Evolutionary conservation across 2,797 vertebrate species (phyloP).

Genomic region (Carapus acus): DNA sequence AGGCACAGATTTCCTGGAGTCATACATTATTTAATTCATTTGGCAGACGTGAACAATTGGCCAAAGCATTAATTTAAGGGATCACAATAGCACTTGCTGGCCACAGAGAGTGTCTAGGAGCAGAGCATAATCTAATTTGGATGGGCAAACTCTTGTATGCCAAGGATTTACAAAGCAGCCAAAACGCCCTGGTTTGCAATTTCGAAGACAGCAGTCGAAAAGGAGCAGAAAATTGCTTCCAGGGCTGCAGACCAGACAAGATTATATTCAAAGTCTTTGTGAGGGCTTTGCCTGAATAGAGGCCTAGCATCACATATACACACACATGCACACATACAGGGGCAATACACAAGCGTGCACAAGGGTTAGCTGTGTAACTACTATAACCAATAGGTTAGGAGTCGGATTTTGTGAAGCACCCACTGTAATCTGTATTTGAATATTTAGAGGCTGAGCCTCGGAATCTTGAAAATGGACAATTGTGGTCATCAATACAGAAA

Average conservation of each 20-base stretch:
- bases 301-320: slow-evolving; percentile 56
- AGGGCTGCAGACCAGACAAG: slow-evolving; percentile 78
- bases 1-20: slow-evolving; percentile 48
- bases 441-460: slow-evolving; percentile 70
- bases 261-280: slow-evolving; percentile 82
- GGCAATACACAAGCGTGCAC: slow-evolving; percentile 13
- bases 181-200: slow-evolving; percentile 79
- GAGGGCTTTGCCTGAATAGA: slow-evolving; percentile 72
- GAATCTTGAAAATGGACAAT: slow-evolving; percentile 71
- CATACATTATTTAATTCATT: slow-evolving; percentile 67
- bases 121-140: slow-evolving; percentile 79
- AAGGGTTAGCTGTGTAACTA: slow-evolving; percentile 50
- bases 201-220: slow-evolving; percentile 77
- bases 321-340: slow-evolving; percentile 13
- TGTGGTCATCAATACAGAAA: slow-evolving; percentile 75
- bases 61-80: slow-evolving; percentile 72
- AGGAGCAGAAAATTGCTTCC: slow-evolving; percentile 82
- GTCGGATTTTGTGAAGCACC: slow-evolving; percentile 67
- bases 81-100: slow-evolving; percentile 78
- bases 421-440: slow-evolving; percentile 72
- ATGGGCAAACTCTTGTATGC: slow-evolving; percentile 76
- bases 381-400: slow-evolving; percentile 73
- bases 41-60: slow-evolving; percentile 71
- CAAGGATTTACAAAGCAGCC: slow-evolving; percentile 78
- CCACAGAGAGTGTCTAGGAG: slow-evolving; percentile 69